phyloP scores from a whole-genome alignment of 2,888 invertebrate genomes.

The Eumerus sabulonum region DNA sequence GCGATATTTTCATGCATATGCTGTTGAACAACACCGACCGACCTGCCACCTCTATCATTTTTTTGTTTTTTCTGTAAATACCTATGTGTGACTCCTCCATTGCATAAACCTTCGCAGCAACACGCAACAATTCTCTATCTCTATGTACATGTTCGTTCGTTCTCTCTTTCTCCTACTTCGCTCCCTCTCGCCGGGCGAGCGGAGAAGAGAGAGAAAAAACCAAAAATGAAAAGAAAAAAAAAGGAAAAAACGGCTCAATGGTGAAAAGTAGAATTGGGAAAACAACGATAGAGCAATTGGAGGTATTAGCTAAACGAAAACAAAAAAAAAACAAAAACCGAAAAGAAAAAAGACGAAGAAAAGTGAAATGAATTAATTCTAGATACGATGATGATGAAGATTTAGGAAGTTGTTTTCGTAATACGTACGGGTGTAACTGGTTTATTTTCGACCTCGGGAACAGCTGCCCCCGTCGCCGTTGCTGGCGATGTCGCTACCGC shows the following conservation, averaged over 20 bases:
- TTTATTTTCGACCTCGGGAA: conserved; percentile 58
- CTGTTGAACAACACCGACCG: conserved; percentile 26
- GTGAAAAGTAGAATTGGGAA: conserved; percentile 29
- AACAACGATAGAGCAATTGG: conserved; percentile 23
- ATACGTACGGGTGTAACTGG: conserved; percentile 67
- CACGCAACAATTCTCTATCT: conserved; percentile 64
- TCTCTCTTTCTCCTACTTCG: conserved; percentile 7
- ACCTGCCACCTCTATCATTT: conserved; percentile 55
- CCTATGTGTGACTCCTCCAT: conserved; percentile 67
- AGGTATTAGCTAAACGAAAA: neutral
- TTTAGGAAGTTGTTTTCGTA: conserved; percentile 28
- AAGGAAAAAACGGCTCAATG: conserved; percentile 54
- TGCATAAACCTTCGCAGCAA: conserved; percentile 66
- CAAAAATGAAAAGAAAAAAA: too few species aligned
- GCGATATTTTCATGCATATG: conserved; percentile 64
- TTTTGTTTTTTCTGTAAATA: conserved; percentile 36
- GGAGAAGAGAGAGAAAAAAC: conserved; percentile 11
- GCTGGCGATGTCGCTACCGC: conserved; percentile 28
- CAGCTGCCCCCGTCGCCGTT: conserved; percentile 6
- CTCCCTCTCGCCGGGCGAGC: conserved; percentile 19
- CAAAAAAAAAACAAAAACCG: neutral
- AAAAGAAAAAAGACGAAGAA: neutral
- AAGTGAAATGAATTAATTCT: neutral
- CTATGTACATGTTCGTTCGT: conserved; percentile 13
- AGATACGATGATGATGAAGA: conserved; percentile 8